Evolutionary conservation across 2,113 vertebrate genomes (phyloP).

Genomic region (Triplophysa siluroides): DNA sequence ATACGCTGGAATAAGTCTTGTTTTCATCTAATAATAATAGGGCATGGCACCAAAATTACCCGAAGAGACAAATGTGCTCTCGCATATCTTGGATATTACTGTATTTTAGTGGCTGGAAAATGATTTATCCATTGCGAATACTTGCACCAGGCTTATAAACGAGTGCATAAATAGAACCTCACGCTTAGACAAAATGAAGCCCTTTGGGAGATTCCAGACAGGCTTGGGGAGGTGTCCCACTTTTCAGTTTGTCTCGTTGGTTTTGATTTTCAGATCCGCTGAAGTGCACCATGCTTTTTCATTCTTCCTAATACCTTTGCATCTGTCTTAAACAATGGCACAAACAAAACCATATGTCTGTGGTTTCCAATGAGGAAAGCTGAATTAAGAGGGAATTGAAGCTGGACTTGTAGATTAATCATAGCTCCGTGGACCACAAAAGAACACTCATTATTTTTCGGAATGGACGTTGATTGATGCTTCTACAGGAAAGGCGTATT

Average conservation of each 20-base stretch:
- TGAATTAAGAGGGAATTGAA: slow-evolving; percentile 1
- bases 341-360: background rate
- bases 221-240: slow-evolving; percentile 48
- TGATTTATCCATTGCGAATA: slow-evolving; percentile 7
- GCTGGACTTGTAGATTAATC: slow-evolving; percentile 8
- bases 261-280: slow-evolving; percentile 48
- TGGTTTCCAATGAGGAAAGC: background rate
- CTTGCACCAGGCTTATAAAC: slow-evolving; percentile 31
- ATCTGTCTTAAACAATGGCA: slow-evolving; percentile 11
- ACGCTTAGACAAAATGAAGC: slow-evolving; percentile 41
- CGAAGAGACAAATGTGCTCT: background rate
- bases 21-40: background rate
- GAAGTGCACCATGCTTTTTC: slow-evolving; percentile 27
- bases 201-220: slow-evolving; percentile 46
- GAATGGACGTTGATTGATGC: slow-evolving; percentile 22
- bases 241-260: slow-evolving; percentile 41
- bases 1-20: background rate
- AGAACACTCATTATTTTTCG: slow-evolving; percentile 3
- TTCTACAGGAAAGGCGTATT: background rate
- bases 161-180: slow-evolving; percentile 46
- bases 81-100: background rate
- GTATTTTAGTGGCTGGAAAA: background rate
- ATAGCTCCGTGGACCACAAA: slow-evolving; percentile 8
- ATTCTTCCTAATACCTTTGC: slow-evolving; percentile 21
- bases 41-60: background rate